Conservation (phyloP, 2,113 vertebrate genomes). For the Calidris pugnax region DNA sequence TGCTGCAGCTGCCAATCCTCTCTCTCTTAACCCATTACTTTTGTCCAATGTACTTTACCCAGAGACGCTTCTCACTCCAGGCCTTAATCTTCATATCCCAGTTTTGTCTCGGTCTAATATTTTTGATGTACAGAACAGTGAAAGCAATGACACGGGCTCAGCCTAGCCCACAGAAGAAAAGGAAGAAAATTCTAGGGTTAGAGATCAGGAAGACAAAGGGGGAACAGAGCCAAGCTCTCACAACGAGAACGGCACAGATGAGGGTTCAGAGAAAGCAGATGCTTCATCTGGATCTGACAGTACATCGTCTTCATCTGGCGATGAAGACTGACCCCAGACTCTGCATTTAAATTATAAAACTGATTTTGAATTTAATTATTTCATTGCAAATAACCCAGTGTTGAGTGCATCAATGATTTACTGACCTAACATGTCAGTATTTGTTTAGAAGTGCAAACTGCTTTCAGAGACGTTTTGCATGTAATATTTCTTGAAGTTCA, state of each 20-base stretch:
- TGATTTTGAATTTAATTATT: slow-evolving; percentile 85
- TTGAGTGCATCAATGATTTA: slow-evolving; percentile 93
- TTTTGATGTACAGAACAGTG: slow-evolving; percentile 87
- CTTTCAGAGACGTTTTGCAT: slow-evolving; percentile 98
- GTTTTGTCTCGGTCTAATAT: slow-evolving; percentile 81
- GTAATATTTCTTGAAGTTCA: slow-evolving; percentile 93
- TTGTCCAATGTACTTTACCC: slow-evolving; percentile 98
- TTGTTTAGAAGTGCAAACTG: slow-evolving; percentile 96
- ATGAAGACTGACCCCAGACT: slow-evolving; percentile 91
- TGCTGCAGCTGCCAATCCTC: slow-evolving; percentile 80
- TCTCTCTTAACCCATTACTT: slow-evolving; percentile 95
- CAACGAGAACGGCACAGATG: slow-evolving; percentile 91
- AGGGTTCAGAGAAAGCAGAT: slow-evolving; percentile 91
- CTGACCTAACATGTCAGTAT: slow-evolving; percentile 93
- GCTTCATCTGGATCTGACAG: slow-evolving; percentile 91
- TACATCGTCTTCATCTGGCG: slow-evolving; percentile 88
- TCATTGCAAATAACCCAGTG: slow-evolving; percentile 95
- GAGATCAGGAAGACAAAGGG: slow-evolving; percentile 77
- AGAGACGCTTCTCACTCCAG: slow-evolving; percentile 99
- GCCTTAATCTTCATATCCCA: slow-evolving; percentile 98
- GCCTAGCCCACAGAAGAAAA: slow-evolving; percentile 71
- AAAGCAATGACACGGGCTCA: slow-evolving; percentile 80
- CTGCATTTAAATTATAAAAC: slow-evolving; percentile 93
- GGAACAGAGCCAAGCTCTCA: slow-evolving; percentile 80
- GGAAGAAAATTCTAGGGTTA: slow-evolving; percentile 74